A percentile compares a stretch with the other conserved stretches of the same genome.
These are phyloP conservation scores for Eulacestoma nigropectus DNA, from an alignment of 2,113 vertebrate genomes.

Conservation along the genomic window DNA sequence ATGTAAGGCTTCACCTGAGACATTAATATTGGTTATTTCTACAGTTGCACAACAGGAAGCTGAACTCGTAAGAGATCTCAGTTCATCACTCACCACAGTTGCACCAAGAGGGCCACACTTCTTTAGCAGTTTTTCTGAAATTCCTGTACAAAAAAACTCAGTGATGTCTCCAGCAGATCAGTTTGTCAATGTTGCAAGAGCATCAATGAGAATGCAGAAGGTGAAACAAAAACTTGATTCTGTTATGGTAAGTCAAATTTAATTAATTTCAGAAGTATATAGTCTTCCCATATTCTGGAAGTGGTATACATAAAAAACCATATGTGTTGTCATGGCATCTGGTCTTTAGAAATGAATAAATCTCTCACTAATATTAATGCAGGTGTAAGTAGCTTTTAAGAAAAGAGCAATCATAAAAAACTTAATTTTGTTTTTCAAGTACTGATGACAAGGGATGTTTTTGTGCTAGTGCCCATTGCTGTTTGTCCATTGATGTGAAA, in stretches of 20 bases:
- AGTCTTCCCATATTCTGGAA: background rate
- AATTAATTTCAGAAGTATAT: background rate
- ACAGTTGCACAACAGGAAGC: constrained; percentile 86
- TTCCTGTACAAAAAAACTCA: constrained; percentile 51
- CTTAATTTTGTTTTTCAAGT: background rate
- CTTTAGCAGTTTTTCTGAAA: constrained; percentile 61
- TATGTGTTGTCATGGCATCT: background rate
- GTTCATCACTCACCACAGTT: constrained; percentile 52
- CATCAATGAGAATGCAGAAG: constrained; percentile 84
- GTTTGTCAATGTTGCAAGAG: constrained; percentile 70
- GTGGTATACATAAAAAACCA: background rate
- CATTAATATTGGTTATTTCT: constrained; percentile 3
- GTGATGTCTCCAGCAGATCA: constrained; percentile 70
- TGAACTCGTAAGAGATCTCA: constrained; percentile 72
- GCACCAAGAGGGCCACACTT: constrained; percentile 63
- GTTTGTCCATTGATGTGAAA: background rate
- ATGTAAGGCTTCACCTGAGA: background rate
- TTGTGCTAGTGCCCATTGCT: background rate
- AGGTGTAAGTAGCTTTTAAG: background rate
- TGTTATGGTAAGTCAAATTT: constrained; percentile 77
- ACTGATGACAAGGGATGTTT: background rate
- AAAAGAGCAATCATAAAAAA: background rate
- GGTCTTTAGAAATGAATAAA: background rate
- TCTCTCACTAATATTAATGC: background rate
- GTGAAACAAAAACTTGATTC: constrained; percentile 90